Evolutionary conservation across 2,797 vertebrate genomes (phyloP).

Genomic region (Mastacembelus armatus): DNA sequence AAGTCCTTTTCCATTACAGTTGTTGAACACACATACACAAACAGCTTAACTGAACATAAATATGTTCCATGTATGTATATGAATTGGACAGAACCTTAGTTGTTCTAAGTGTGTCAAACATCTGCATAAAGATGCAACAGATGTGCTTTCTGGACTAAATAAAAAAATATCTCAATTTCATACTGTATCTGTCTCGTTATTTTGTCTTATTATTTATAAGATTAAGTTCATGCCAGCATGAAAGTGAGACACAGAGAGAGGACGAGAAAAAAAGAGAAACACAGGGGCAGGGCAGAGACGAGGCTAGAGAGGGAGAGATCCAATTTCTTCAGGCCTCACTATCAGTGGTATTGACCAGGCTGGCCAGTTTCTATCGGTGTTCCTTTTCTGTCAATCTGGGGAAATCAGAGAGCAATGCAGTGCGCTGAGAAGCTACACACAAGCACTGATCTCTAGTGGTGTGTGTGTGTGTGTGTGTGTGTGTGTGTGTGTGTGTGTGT

Average conservation of each 20-base stretch:
- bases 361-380: conserved; percentile 72
- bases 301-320: conserved; percentile 56
- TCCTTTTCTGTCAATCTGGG: conserved; percentile 81
- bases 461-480: conserved; percentile 42
- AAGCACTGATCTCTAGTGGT: conserved; percentile 34
- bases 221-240: conserved; percentile 25
- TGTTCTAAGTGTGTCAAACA: not conserved
- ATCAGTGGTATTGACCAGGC: conserved; percentile 78
- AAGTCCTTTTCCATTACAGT: too few species aligned
- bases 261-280: conserved; percentile 16
- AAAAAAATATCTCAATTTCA: conserved; percentile 13
- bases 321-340: conserved; percentile 75
- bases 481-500: conserved; percentile 14
- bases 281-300: conserved; percentile 11
- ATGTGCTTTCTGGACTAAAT: conserved; percentile 18
- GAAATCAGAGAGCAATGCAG: conserved; percentile 80
- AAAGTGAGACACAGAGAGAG: conserved; percentile 34
- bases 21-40: not conserved
- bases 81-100: not conserved
- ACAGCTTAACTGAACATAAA: too few species aligned
- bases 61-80: too few species aligned
- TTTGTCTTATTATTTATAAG: conserved; percentile 30
- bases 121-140: conserved; percentile 2
- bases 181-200: conserved; percentile 24
- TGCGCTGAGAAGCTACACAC: conserved; percentile 61